Conservation (phyloP, 2,113 vertebrate species). For the Taxidea taxus region DNA sequence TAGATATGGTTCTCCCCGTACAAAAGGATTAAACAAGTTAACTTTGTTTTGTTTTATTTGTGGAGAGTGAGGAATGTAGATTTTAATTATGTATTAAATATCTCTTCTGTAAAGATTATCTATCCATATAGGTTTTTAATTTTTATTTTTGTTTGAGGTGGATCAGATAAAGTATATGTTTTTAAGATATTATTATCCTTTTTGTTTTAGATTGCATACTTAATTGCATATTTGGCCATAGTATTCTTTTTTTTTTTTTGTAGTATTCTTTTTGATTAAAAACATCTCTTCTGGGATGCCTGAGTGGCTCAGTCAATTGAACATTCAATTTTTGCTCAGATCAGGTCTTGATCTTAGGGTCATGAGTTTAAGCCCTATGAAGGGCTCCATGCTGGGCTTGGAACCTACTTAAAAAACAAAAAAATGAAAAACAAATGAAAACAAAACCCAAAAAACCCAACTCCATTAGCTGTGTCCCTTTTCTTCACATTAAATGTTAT, state of each 20-base stretch:
- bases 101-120: background rate
- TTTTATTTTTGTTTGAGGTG: background rate
- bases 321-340: background rate
- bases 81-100: background rate
- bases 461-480: background rate
- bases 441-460: background rate
- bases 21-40: background rate
- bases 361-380: background rate
- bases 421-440: no score
- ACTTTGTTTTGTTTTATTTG: background rate
- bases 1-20: background rate
- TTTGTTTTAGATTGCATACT: background rate
- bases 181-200: background rate
- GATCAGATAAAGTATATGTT: background rate
- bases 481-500: background rate
- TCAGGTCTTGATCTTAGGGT: background rate
- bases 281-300: background rate
- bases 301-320: background rate
- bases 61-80: background rate
- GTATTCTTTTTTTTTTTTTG: background rate
- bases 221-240: background rate
- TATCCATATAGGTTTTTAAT: background rate
- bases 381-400: background rate
- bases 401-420: background rate
- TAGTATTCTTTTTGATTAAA: no score